A percentile compares a stretch with the other conserved stretches of the same genome.
phyloP scores from a whole-genome alignment of 2,888 invertebrate genomes.

The Lasius platythorax region DNA sequence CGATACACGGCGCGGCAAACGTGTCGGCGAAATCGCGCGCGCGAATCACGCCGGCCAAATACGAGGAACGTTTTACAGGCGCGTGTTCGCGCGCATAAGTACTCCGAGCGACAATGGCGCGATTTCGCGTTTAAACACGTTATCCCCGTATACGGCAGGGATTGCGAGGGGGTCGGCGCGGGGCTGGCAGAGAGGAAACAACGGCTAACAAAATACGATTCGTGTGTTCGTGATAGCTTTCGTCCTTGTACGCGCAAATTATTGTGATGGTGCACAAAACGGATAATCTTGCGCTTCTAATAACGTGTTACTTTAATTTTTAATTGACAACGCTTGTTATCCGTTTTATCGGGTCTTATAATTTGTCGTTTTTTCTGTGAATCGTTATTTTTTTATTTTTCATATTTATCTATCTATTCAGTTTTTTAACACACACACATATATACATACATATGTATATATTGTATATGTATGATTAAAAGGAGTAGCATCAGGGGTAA shows the following conservation, averaged over 20 bases:
- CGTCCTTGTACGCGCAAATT: conserved; percentile 22
- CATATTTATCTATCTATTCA: background rate
- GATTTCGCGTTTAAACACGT: conserved; percentile 54
- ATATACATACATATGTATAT: background rate
- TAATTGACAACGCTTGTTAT: background rate
- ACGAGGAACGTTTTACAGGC: conserved; percentile 59
- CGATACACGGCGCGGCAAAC: conserved; percentile 45
- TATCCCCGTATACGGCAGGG: background rate
- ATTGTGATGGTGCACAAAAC: conserved; percentile 27
- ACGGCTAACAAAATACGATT: conserved; percentile 28
- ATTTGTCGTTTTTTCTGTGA: background rate
- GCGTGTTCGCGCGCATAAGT: conserved; percentile 61
- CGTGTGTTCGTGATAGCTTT: background rate
- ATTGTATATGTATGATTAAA: background rate
- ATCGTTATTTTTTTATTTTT: background rate
- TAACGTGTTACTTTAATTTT: conserved; percentile 25
- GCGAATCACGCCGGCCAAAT: conserved; percentile 57
- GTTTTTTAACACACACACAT: background rate
- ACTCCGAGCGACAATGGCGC: conserved; percentile 51
- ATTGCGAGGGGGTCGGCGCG: background rate
- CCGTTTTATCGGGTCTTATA: background rate
- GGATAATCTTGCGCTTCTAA: conserved; percentile 32
- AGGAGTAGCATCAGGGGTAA: background rate
- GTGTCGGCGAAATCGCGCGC: conserved; percentile 58
- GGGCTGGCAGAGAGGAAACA: conserved; percentile 1